Evolutionary conservation across 2,888 invertebrate genomes (phyloP).

Genomic region (Hirtodrosophila alboralis): DNA sequence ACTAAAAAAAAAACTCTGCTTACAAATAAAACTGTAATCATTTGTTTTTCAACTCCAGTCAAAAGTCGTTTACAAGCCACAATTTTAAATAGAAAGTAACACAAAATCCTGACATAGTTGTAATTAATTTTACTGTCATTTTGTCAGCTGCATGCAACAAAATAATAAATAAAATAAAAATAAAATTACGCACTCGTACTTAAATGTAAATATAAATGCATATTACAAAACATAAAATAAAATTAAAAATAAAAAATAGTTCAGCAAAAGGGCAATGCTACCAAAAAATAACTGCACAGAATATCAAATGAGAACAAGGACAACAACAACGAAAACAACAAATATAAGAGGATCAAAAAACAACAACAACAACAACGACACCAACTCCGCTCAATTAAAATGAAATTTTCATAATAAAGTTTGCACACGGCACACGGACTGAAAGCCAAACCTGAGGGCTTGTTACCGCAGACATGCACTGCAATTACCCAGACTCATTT

Average conservation of each 20-base stretch:
- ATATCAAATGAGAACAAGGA: constrained; percentile 34
- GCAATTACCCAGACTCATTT: constrained; percentile 44
- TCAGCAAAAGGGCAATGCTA: constrained; percentile 10
- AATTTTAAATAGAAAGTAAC: neutral
- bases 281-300: constrained; percentile 36
- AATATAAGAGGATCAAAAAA: too few relatives aligned
- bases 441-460: constrained; percentile 31
- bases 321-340: constrained; percentile 8
- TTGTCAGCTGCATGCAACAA: constrained; percentile 20
- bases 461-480: constrained; percentile 41
- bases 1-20: too few relatives aligned
- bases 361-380: constrained; percentile 16
- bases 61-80: neutral
- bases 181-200: too few relatives aligned
- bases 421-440: constrained; percentile 27
- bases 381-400: constrained; percentile 70
- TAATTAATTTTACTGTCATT: constrained; percentile 32
- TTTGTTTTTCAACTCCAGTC: too few relatives aligned
- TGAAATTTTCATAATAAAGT: constrained; percentile 77
- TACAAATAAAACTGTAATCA: too few relatives aligned
- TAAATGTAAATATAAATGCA: constrained; percentile 38
- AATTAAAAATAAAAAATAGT: constrained; percentile 3
- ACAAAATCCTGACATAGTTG: neutral
- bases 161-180: too few relatives aligned
- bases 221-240: constrained; percentile 27